A percentile compares a stretch with the other conserved stretches of the same genome.
These are phyloP conservation scores for Lathronympha strigana DNA, from an alignment of 2,888 invertebrate genomes.

Conservation along the genomic window DNA sequence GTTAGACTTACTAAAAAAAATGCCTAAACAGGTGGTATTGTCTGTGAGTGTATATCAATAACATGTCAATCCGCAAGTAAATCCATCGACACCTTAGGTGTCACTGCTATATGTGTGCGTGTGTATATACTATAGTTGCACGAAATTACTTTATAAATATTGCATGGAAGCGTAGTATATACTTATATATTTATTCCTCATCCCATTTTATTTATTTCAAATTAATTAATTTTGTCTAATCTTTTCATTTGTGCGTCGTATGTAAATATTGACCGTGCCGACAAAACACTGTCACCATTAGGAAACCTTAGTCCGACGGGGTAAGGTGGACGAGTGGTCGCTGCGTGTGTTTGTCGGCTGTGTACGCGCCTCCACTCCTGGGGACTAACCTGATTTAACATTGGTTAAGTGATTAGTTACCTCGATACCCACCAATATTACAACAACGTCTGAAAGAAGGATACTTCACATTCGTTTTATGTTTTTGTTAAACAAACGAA, in stretches of 20 bases:
- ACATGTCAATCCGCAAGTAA: no score
- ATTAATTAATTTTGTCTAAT: constrained; percentile 22
- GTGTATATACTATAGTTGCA: no score
- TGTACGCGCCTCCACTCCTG: constrained; percentile 27
- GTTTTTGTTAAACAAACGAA: no score
- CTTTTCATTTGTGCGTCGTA: constrained; percentile 29
- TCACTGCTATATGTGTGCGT: not conserved
- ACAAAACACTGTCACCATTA: not conserved
- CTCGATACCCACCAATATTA: not conserved
- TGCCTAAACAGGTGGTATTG: no score
- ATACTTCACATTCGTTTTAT: no score
- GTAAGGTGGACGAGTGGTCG: not conserved
- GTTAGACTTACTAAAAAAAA: no score
- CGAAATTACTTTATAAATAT: not conserved
- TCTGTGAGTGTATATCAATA: no score
- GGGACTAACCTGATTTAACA: not conserved
- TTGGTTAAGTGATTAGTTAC: not conserved
- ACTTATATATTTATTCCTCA: constrained; percentile 33
- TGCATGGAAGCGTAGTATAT: not conserved
- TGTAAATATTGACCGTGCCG: constrained; percentile 30
- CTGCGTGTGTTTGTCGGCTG: not conserved
- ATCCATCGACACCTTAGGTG: no score
- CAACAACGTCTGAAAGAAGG: no score
- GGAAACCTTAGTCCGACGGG: not conserved
- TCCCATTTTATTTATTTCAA: constrained; percentile 37